These are phyloP conservation scores for Camponotus floridanus DNA, from an alignment of 1,140 invertebrate species.

Conservation along the genomic window DNA sequence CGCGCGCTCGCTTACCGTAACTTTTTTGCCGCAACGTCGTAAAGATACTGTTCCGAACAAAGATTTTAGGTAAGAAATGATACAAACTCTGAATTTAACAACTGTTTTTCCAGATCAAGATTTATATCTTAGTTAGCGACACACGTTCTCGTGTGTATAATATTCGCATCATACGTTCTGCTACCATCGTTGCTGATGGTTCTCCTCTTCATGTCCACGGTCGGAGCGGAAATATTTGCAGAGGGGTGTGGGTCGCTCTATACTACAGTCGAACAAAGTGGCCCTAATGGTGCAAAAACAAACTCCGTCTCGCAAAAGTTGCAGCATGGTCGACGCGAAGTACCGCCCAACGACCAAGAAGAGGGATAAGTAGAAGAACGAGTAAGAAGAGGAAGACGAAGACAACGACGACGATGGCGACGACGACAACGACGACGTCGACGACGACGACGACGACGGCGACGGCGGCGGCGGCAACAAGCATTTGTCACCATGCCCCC, in stretches of 20 bases:
- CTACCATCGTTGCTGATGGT: neutral
- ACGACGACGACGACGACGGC: constrained; percentile 8
- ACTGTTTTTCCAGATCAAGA: constrained; percentile 43
- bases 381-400: constrained; percentile 43
- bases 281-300: constrained; percentile 82
- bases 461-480: constrained; percentile 73
- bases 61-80: constrained; percentile 44
- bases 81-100: constrained; percentile 46
- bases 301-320: constrained; percentile 77
- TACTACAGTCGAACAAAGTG: constrained; percentile 79
- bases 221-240: constrained; percentile 70
- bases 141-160: constrained; percentile 28
- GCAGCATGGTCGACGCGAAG: constrained; percentile 64
- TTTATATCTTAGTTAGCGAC: constrained; percentile 36
- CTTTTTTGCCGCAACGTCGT: constrained; percentile 43
- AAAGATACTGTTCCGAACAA: constrained; percentile 38
- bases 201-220: constrained; percentile 21
- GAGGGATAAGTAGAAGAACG: constrained; percentile 65
- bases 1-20: constrained; percentile 3
- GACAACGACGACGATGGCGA: constrained; percentile 57
- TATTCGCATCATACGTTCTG: constrained; percentile 16
- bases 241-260: constrained; percentile 66
- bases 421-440: constrained; percentile 25
- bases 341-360: constrained; percentile 56
- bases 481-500: constrained; percentile 82